These are phyloP conservation scores for Gallinago solitaria DNA, from an alignment of 2,797 vertebrate genomes.

Conservation along the genomic window DNA sequence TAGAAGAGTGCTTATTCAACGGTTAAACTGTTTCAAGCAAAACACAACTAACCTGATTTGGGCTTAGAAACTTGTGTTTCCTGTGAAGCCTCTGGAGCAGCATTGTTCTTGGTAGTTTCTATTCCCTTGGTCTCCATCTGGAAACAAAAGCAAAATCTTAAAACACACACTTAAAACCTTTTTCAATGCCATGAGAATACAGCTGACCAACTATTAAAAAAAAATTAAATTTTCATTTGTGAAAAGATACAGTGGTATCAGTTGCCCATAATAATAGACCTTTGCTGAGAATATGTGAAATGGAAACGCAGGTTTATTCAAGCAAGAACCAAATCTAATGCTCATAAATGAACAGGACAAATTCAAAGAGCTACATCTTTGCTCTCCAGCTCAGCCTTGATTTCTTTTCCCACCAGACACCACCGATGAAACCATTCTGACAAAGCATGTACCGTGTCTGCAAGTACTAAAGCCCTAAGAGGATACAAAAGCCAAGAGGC, in stretches of 20 bases:
- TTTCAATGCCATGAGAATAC: background rate
- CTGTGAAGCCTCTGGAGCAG: conserved; percentile 60
- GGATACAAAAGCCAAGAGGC: background rate
- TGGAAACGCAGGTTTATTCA: background rate
- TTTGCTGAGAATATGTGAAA: background rate
- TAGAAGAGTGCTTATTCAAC: background rate
- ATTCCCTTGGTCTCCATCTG: conserved; percentile 80
- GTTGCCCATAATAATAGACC: background rate
- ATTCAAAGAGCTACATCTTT: background rate
- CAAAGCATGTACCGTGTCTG: background rate
- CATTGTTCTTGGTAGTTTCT: conserved; percentile 74
- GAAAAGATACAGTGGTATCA: background rate
- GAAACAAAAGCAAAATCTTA: conserved; percentile 28
- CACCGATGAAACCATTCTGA: background rate
- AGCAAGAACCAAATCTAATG: background rate
- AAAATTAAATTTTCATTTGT: background rate
- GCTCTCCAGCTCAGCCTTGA: background rate
- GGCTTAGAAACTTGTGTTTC: conserved; percentile 72
- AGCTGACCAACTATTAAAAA: background rate
- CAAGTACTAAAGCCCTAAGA: background rate
- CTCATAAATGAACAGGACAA: background rate
- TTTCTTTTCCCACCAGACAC: background rate
- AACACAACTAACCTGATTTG: conserved; percentile 70
- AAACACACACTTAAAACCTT: background rate
- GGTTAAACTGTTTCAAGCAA: background rate